These are phyloP conservation scores for Cyphomyrus discorhynchus DNA, from an alignment of 2,113 vertebrate species.

Conservation along the genomic window DNA sequence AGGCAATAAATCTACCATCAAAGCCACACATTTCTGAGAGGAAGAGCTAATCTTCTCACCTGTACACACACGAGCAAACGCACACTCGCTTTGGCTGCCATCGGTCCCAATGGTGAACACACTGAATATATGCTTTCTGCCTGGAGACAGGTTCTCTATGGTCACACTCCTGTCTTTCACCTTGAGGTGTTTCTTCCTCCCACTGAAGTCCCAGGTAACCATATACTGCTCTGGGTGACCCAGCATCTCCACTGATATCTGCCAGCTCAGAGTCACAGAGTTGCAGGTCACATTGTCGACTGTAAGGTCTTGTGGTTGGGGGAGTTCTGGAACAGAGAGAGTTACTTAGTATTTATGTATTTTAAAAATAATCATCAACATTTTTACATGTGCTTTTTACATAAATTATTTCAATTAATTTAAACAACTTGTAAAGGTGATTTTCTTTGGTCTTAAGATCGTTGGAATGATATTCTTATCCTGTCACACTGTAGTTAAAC, in stretches of 20 bases:
- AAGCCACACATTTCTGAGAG: neutral
- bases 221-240: constrained; percentile 14
- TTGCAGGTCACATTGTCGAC: constrained; percentile 14
- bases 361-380: neutral
- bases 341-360: neutral
- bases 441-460: neutral
- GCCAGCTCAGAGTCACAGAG: constrained; percentile 21
- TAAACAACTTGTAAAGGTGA: neutral
- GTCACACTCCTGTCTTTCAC: constrained; percentile 18
- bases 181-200: neutral
- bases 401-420: neutral
- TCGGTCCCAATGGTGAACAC: constrained; percentile 26
- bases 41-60: constrained; percentile 18
- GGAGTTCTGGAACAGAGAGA: constrained; percentile 25
- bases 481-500: neutral
- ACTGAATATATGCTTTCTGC: constrained; percentile 26
- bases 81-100: constrained; percentile 18
- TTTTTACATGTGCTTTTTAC: no score
- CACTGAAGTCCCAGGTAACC: neutral
- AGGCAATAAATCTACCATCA: neutral
- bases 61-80: constrained; percentile 14
- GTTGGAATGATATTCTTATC: neutral
- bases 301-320: constrained; percentile 36
- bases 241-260: neutral
- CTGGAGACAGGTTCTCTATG: constrained; percentile 26